These are phyloP conservation scores for Eupeodes luniger DNA, from an alignment of 2,888 invertebrate species.

Conservation along the genomic window DNA sequence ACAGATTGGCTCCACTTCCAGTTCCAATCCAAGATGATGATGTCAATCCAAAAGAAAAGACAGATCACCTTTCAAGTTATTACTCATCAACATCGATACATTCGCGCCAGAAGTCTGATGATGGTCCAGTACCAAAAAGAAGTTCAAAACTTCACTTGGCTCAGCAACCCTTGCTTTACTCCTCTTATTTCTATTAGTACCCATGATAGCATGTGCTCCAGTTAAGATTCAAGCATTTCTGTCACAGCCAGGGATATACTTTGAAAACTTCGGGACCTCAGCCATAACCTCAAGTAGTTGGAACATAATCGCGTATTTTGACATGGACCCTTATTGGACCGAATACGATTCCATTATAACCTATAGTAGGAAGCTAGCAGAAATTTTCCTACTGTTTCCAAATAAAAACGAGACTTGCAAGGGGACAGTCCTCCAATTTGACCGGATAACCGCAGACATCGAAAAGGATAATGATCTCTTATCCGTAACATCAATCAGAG, in stretches of 20 bases:
- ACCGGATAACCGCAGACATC: background rate
- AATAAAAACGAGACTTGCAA: conserved; percentile 3
- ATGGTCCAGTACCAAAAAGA: conserved; percentile 5
- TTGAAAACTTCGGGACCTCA: conserved; percentile 23
- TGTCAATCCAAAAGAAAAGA: background rate
- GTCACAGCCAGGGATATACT: conserved; percentile 12
- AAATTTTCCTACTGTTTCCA: background rate
- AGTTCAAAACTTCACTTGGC: conserved; percentile 8
- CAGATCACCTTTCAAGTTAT: background rate
- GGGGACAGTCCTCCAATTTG: background rate
- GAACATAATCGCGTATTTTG: conserved; percentile 11
- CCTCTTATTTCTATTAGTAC: background rate
- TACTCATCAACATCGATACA: background rate
- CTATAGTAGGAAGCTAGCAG: background rate
- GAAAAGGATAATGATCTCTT: background rate
- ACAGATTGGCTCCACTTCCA: conserved; percentile 39
- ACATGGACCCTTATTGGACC: conserved; percentile 3
- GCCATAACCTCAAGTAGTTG: conserved; percentile 9
- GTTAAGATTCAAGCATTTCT: background rate
- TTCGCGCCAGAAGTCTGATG: background rate
- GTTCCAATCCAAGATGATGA: background rate
- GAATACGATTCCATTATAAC: background rate
- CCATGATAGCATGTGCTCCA: conserved; percentile 5
- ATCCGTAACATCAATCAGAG: background rate
- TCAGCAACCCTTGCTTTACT: background rate